A percentile compares a stretch with the other conserved stretches of the same genome.
Conservation (phyloP, 2,888 invertebrate genomes). For the Hymenopus coronatus region DNA sequence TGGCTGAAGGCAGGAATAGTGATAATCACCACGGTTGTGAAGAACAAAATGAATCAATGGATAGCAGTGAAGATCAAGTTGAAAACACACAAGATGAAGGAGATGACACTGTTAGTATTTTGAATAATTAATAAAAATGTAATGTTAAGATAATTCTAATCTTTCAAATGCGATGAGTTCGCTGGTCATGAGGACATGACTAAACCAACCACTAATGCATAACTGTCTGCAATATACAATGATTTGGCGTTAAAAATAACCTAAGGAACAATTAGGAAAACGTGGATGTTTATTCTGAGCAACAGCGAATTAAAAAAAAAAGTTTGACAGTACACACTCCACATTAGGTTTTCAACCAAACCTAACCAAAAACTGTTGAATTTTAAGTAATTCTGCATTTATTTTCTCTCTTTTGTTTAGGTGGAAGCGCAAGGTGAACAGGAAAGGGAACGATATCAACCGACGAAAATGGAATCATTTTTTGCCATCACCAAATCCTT, state of each 20-base stretch:
- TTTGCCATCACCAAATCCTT: conserved; percentile 82
- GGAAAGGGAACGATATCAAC: conserved; percentile 50
- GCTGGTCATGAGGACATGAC: conserved; percentile 12
- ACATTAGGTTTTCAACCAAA: no score
- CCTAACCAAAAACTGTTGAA: not conserved
- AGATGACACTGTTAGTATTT: conserved; percentile 19
- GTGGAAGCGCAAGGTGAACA: conserved; percentile 29
- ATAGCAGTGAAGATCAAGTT: not conserved
- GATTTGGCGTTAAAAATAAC: not conserved
- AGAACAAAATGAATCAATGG: conserved; percentile 1
- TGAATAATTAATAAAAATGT: not conserved
- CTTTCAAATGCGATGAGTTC: not conserved
- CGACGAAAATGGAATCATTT: conserved; percentile 71
- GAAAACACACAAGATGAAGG: not conserved
- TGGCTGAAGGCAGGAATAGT: conserved; percentile 15
- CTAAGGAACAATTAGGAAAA: no score
- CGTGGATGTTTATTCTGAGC: no score
- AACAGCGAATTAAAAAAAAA: no score
- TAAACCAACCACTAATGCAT: not conserved
- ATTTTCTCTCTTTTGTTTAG: not conserved
- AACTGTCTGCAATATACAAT: not conserved
- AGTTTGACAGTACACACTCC: no score
- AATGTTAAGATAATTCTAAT: not conserved
- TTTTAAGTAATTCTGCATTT: not conserved
- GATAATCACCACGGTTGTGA: not conserved